Evolutionary conservation across 1,140 invertebrate genomes (phyloP).

Genomic region (Andrena cerasifolii): DNA sequence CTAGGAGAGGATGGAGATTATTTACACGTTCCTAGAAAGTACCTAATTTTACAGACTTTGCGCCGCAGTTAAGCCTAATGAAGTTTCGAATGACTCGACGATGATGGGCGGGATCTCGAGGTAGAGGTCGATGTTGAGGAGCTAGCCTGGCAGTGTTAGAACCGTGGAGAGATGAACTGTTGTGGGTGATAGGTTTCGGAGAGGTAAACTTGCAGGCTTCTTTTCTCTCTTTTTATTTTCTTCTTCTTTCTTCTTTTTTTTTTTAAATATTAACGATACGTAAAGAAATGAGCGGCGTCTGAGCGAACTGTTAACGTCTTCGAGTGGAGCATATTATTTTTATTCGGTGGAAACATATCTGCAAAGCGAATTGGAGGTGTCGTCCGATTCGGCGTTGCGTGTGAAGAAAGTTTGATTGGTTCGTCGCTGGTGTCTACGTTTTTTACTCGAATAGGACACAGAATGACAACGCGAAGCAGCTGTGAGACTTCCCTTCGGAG

Average conservation of each 20-base stretch:
- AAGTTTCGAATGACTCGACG: not conserved
- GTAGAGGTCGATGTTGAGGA: not conserved
- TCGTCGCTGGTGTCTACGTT: not conserved
- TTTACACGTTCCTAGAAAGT: conserved; percentile 60
- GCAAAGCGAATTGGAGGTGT: not conserved
- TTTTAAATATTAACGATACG: not conserved
- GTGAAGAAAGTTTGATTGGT: not conserved
- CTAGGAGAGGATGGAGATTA: not conserved
- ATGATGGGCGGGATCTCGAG: not conserved
- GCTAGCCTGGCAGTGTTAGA: not conserved
- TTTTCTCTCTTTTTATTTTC: not conserved
- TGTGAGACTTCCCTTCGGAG: not conserved
- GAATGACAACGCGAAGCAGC: not conserved
- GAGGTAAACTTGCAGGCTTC: not conserved
- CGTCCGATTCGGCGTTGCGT: not conserved
- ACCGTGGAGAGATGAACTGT: not conserved
- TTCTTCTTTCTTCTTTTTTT: not conserved
- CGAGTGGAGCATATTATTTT: not conserved
- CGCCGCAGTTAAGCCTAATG: conserved; percentile 23
- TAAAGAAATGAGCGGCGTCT: too few species aligned
- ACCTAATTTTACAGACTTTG: conserved; percentile 40
- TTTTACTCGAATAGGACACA: not conserved
- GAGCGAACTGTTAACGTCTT: not conserved
- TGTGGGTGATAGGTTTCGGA: not conserved
- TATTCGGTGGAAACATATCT: not conserved